A percentile compares a stretch with the other conserved stretches of the same genome.
Evolutionary conservation across 2,888 invertebrate genomes (phyloP).

Genomic region (Apamea monoglypha): DNA sequence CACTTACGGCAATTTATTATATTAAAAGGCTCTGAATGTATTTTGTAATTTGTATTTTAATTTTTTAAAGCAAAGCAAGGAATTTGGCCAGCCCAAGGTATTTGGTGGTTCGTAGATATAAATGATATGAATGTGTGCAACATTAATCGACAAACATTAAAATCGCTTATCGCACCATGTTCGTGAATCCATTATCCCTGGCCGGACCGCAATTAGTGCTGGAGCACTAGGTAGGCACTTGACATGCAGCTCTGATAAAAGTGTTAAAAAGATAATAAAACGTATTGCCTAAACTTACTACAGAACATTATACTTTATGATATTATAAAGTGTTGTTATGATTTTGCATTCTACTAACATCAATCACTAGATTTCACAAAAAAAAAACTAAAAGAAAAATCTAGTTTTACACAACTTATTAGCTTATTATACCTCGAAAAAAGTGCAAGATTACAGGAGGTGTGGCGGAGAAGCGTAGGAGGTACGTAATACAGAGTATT

Average conservation of each 20-base stretch:
- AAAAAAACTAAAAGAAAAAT: too few species aligned
- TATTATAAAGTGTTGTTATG: neutral
- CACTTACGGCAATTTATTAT: too few species aligned
- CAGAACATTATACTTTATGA: neutral
- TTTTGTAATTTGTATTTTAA: too few species aligned
- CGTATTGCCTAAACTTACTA: neutral
- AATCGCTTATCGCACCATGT: neutral
- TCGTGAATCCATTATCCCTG: neutral
- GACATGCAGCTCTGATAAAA: slow-evolving; percentile 8
- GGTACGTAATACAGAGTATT: too few species aligned
- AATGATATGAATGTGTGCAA: too few species aligned
- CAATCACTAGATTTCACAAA: too few species aligned
- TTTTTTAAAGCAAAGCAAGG: too few species aligned
- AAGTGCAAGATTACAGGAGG: neutral
- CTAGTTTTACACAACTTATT: neutral
- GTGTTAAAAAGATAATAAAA: slow-evolving; percentile 10
- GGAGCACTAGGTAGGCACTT: neutral
- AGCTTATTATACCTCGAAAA: neutral
- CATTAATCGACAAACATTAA: slow-evolving; percentile 1
- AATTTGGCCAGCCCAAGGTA: too few species aligned
- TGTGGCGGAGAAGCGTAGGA: too few species aligned
- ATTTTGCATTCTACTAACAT: neutral
- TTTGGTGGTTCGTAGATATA: too few species aligned
- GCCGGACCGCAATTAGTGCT: neutral
- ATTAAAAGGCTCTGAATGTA: too few species aligned